A percentile compares a stretch with the other conserved stretches of the same genome.
These are phyloP conservation scores for Hycleus cichorii DNA, from an alignment of 1,140 invertebrate species.

Conservation along the genomic window DNA sequence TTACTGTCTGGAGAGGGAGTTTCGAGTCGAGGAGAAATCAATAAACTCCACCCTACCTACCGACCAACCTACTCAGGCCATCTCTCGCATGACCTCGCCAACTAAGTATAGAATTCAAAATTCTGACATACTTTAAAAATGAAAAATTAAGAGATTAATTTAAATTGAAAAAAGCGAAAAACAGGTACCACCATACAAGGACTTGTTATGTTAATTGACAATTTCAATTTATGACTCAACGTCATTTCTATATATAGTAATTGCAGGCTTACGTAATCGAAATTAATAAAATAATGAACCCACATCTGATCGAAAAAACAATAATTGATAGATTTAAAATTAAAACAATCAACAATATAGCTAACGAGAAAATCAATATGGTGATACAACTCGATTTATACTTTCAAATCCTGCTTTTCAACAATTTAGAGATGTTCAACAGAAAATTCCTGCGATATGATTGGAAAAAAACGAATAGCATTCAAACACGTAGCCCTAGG, in stretches of 20 bases:
- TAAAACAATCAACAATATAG: not conserved
- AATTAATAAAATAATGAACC: slow-evolving; percentile 14
- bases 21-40: not conserved
- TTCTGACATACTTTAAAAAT: not conserved
- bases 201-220: slow-evolving; percentile 5
- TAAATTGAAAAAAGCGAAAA: not conserved
- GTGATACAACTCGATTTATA: not conserved
- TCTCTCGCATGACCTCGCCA: not conserved
- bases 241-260: slow-evolving; percentile 23
- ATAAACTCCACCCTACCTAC: not conserved
- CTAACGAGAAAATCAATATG: not conserved
- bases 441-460: slow-evolving; percentile 1
- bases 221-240: slow-evolving; percentile 6
- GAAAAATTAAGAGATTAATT: not conserved
- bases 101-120: slow-evolving; percentile 1
- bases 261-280: slow-evolving; percentile 17
- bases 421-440: slow-evolving; percentile 3
- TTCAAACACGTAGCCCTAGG: not conserved
- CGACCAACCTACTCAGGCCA: not conserved
- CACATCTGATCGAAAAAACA: slow-evolving; percentile 6
- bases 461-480: not conserved
- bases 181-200: slow-evolving; percentile 16
- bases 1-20: not conserved
- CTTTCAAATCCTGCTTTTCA: slow-evolving; percentile 1
- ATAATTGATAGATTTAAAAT: not conserved